Evolutionary conservation across 2,113 vertebrate genomes (phyloP).

Genomic region (Mormoops blainvillei): DNA sequence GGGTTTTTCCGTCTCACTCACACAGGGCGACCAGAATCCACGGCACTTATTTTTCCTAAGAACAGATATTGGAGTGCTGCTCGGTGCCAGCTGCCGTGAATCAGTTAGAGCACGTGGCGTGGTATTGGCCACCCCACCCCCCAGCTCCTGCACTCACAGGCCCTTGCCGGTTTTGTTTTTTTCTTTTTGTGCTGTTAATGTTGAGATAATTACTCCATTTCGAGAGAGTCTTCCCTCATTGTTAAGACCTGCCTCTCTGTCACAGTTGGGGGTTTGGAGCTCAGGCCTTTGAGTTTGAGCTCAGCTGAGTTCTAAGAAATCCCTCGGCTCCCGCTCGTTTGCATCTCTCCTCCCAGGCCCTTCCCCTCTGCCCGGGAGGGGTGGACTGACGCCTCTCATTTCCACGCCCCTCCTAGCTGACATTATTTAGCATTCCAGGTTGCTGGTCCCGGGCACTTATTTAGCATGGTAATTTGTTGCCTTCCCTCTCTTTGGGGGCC

Average conservation of each 20-base stretch:
- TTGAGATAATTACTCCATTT: too few species aligned
- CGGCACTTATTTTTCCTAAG: background rate
- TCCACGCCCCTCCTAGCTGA: accelerated
- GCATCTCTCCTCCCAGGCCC: accelerated
- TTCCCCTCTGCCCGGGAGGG: background rate
- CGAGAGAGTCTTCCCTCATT: too few species aligned
- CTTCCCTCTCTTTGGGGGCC: background rate
- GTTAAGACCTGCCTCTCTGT: background rate
- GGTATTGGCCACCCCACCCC: accelerated
- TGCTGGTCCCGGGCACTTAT: background rate
- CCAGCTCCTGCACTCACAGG: background rate
- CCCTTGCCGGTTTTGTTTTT: too few species aligned
- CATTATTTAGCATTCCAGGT: background rate
- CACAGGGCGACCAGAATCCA: accelerated
- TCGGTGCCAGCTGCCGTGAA: background rate
- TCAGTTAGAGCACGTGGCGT: background rate
- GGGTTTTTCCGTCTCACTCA: background rate
- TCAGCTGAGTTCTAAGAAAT: background rate
- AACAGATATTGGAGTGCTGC: background rate
- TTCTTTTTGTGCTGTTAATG: too few species aligned
- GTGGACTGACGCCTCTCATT: too few species aligned
- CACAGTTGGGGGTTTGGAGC: background rate
- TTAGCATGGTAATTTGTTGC: background rate
- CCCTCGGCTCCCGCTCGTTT: background rate
- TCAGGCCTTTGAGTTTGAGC: background rate